These are phyloP conservation scores for Zaprionus obscuricornis DNA, from an alignment of 2,888 invertebrate genomes.

Conservation along the genomic window DNA sequence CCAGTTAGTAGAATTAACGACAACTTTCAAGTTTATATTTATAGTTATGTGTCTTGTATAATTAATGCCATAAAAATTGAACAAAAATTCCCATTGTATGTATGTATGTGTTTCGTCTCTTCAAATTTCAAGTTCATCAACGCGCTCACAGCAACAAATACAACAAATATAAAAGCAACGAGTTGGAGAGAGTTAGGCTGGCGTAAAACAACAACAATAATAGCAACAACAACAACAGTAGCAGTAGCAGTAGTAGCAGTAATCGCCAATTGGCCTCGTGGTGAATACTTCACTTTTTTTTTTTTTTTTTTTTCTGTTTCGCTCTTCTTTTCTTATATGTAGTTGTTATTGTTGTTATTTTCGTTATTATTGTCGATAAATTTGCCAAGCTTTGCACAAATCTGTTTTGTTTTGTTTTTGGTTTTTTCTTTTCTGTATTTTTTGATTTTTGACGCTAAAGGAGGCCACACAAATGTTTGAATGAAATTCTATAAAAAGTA, in stretches of 20 bases:
- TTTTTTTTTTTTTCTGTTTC: no score
- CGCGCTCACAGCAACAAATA: slow-evolving; percentile 36
- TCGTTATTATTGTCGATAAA: slow-evolving; percentile 19
- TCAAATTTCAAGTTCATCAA: slow-evolving; percentile 77
- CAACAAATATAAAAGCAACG: slow-evolving; percentile 11
- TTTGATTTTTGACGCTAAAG: no score
- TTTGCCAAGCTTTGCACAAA: slow-evolving; percentile 22
- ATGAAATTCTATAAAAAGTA: slow-evolving; percentile 23
- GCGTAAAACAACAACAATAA: slow-evolving; percentile 10
- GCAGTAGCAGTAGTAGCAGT: no score
- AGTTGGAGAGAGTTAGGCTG: background rate
- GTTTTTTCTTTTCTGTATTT: no score
- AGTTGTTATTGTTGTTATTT: slow-evolving; percentile 13
- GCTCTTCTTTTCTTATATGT: no score
- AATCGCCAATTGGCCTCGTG: slow-evolving; percentile 1
- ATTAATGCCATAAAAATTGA: no score
- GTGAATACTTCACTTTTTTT: background rate
- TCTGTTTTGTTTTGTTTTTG: slow-evolving; percentile 17
- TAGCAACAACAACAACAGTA: slow-evolving; percentile 13
- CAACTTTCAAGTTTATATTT: no score
- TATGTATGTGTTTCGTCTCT: no score
- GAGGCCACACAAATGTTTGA: slow-evolving; percentile 37
- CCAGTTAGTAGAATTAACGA: no score
- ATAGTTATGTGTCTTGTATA: no score
- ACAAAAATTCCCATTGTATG: no score